Evolutionary conservation across 2,888 invertebrate species (phyloP).

Genomic region (Myopa testacea): DNA sequence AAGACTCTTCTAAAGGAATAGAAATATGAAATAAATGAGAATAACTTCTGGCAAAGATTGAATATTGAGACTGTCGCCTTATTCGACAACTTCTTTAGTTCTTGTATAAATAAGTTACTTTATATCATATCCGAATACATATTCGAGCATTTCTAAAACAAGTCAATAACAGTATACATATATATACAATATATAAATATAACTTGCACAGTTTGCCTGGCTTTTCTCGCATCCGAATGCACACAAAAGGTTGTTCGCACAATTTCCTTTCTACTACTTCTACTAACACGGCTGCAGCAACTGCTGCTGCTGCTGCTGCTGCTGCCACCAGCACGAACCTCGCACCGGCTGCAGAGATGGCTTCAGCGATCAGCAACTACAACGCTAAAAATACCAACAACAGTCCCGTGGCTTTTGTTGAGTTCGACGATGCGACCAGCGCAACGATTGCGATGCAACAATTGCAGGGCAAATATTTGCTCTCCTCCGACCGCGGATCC

Average conservation of each 20-base stretch:
- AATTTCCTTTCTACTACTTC: conserved; percentile 66
- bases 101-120: no score
- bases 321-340: conserved; percentile 60
- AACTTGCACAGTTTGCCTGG: conserved; percentile 89
- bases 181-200: conserved; percentile 42
- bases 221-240: conserved; percentile 97
- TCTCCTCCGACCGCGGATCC: conserved; percentile 96
- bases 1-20: no score
- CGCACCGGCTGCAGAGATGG: conserved; percentile 23
- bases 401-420: conserved; percentile 97
- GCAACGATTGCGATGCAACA: conserved; percentile 93
- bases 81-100: no score
- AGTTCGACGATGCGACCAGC: conserved; percentile 92
- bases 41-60: no score
- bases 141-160: conserved; percentile 27
- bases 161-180: conserved; percentile 29
- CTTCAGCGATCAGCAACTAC: conserved; percentile 41
- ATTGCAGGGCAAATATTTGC: conserved; percentile 95
- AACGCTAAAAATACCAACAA: conserved; percentile 47
- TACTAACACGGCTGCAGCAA: conserved; percentile 61
- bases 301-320: conserved; percentile 55
- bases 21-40: no score
- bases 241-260: conserved; percentile 80
- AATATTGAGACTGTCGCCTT: no score
- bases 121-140: background rate